A percentile compares a stretch with the other conserved stretches of the same genome.
Conservation (phyloP, 1,140 invertebrate genomes). For the Cherax destructor region DNA sequence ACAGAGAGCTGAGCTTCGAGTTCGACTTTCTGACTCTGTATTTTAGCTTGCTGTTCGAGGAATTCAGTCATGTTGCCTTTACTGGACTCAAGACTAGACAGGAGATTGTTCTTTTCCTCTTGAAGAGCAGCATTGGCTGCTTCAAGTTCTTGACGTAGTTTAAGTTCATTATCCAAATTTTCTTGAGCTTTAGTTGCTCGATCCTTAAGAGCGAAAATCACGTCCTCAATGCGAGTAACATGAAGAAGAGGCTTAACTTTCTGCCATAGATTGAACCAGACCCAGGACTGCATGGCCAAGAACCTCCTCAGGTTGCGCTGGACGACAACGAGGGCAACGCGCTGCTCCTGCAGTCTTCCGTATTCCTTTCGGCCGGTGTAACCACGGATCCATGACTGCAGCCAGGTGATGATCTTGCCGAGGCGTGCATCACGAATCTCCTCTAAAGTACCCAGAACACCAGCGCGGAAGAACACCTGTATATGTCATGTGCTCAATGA, state of each 20-base stretch:
- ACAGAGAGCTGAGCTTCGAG: constrained; percentile 34
- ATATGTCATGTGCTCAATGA: too few relatives aligned
- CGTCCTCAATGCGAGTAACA: constrained; percentile 91
- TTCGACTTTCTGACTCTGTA: constrained; percentile 32
- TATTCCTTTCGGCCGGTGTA: constrained; percentile 90
- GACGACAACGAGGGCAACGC: constrained; percentile 94
- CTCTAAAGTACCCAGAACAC: constrained; percentile 47
- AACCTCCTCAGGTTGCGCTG: constrained; percentile 99
- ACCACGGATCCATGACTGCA: constrained; percentile 96
- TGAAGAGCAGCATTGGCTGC: constrained; percentile 24
- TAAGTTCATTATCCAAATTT: constrained; percentile 33
- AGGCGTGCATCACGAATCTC: constrained; percentile 40
- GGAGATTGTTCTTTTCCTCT: constrained; percentile 38
- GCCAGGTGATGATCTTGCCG: constrained; percentile 97
- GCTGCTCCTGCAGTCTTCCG: constrained; percentile 98
- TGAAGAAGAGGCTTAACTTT: constrained; percentile 99
- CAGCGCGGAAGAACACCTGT: constrained; percentile 62
- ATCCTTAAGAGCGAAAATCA: constrained; percentile 15
- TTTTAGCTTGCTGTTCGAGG: constrained; percentile 32
- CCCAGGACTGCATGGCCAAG: constrained; percentile 97
- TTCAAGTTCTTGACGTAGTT: constrained; percentile 36
- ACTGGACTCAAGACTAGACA: neutral
- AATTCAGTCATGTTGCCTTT: constrained; percentile 44
- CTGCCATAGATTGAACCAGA: constrained; percentile 99
- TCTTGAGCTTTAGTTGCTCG: constrained; percentile 17